Percentiles rank a stretch among this genome's conserved stretches.
Evolutionary conservation across 2,888 invertebrate species (phyloP).

Genomic region (Anaspis maculata): DNA sequence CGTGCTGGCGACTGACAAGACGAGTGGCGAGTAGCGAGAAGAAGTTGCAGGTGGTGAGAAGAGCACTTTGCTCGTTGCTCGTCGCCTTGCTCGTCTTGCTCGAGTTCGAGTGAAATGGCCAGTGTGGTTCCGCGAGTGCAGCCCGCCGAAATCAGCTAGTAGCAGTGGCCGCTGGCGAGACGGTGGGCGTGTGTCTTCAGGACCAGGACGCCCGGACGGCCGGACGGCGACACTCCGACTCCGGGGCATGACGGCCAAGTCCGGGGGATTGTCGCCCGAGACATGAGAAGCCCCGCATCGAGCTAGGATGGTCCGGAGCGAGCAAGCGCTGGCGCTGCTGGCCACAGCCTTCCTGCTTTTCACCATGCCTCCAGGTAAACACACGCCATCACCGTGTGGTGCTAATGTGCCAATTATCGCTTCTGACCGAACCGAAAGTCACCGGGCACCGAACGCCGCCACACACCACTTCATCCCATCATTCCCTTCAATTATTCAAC

Average conservation of each 20-base stretch:
- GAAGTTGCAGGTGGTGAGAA: constrained; percentile 14
- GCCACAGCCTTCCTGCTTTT: constrained; percentile 39
- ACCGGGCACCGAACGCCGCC: too few species aligned
- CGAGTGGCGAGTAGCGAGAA: constrained; percentile 11
- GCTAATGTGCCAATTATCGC: too few species aligned
- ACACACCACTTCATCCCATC: not conserved
- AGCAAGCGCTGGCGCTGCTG: constrained; percentile 36
- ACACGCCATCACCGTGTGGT: constrained; percentile 1
- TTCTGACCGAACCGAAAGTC: too few species aligned
- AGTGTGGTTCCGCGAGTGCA: constrained; percentile 31
- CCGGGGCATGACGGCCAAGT: constrained; percentile 40
- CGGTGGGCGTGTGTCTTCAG: constrained; percentile 22
- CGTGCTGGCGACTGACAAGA: too few species aligned
- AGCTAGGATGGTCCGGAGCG: constrained; percentile 38
- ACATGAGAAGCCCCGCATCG: constrained; percentile 34
- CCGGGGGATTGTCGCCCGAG: constrained; percentile 35
- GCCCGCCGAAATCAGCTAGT: constrained; percentile 36
- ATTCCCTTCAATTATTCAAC: constrained; percentile 3
- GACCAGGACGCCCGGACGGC: constrained; percentile 11
- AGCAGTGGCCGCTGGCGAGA: constrained; percentile 23
- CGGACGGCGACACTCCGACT: too few species aligned
- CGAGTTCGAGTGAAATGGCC: constrained; percentile 36
- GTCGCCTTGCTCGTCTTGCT: too few species aligned
- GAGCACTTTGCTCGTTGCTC: constrained; percentile 15
- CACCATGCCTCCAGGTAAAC: constrained; percentile 40